Conservation (phyloP, 2,888 invertebrate species). For the Seira musarum region DNA sequence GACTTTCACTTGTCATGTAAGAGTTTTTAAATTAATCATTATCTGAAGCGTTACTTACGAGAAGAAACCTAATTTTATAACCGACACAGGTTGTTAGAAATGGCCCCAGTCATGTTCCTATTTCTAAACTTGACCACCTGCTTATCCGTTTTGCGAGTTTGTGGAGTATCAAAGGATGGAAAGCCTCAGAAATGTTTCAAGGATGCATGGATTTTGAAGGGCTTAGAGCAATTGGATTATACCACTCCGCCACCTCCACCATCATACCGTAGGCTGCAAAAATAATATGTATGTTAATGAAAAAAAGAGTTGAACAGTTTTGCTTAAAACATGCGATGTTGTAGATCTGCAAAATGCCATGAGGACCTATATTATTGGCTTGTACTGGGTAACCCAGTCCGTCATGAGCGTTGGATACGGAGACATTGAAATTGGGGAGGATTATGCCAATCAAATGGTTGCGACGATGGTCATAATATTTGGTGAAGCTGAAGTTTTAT, state of each 20-base stretch:
- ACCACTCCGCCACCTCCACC: slow-evolving; percentile 2
- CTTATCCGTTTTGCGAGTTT: slow-evolving; percentile 50
- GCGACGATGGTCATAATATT: slow-evolving; percentile 54
- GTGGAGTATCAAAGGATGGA: slow-evolving; percentile 45
- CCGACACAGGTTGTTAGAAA: slow-evolving; percentile 60
- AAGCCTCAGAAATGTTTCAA: slow-evolving; percentile 31
- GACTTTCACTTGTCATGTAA: slow-evolving; percentile 65
- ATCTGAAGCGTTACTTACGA: not conserved
- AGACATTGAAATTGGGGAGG: slow-evolving; percentile 51
- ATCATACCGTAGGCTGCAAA: not conserved
- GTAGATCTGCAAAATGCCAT: slow-evolving; percentile 44
- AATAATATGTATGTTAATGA: not conserved
- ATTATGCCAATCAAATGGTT: slow-evolving; percentile 46
- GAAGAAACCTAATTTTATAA: too few species aligned
- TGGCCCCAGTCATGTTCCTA: slow-evolving; percentile 63
- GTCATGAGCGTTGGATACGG: slow-evolving; percentile 64
- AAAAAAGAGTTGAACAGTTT: too few species aligned
- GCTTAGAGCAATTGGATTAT: slow-evolving; percentile 39
- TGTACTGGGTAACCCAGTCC: slow-evolving; percentile 64
- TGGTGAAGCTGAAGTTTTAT: slow-evolving; percentile 54
- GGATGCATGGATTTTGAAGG: slow-evolving; percentile 63
- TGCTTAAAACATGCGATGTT: not conserved
- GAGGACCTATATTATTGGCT: slow-evolving; percentile 51
- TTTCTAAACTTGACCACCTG: slow-evolving; percentile 62
- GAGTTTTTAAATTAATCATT: not conserved